A percentile compares a stretch with the other conserved stretches of the same genome.
phyloP scores from a whole-genome alignment of 1,140 invertebrate genomes.

The Linepithema humile region DNA sequence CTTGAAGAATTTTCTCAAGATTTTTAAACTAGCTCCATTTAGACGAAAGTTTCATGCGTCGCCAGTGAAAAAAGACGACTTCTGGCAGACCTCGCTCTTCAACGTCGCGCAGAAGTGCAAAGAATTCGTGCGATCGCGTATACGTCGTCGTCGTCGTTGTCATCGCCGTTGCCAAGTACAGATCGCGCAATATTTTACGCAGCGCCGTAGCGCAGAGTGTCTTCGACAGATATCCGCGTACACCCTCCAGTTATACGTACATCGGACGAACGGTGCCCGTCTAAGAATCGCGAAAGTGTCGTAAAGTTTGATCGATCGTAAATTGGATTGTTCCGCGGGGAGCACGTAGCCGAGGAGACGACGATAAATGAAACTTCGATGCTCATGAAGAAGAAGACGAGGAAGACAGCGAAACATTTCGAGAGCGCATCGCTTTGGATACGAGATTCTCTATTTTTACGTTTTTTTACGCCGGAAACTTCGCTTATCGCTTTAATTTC shows the following conservation, averaged over 20 bases:
- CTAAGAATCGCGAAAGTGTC: constrained; percentile 60
- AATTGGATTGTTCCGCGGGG: constrained; percentile 63
- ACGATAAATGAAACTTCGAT: constrained; percentile 62
- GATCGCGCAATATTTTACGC: constrained; percentile 37
- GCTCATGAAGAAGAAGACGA: not conserved
- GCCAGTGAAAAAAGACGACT: not conserved
- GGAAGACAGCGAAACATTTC: not conserved
- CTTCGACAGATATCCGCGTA: constrained; percentile 18
- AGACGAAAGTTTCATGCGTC: not conserved
- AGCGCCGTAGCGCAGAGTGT: not conserved
- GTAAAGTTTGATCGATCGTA: constrained; percentile 66
- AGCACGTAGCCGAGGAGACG: constrained; percentile 29
- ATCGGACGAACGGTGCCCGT: not conserved
- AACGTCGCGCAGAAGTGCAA: not conserved
- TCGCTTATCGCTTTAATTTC: constrained; percentile 52
- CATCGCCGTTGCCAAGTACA: constrained; percentile 23
- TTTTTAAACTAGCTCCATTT: not conserved
- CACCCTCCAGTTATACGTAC: not conserved
- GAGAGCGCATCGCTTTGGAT: not conserved
- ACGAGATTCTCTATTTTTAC: not conserved
- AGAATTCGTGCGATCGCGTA: constrained; percentile 7
- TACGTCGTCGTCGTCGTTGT: constrained; percentile 8
- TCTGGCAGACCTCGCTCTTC: not conserved
- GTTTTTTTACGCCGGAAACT: not conserved
- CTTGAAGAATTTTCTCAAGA: too few species aligned